Evolutionary conservation across 2,888 invertebrate genomes (phyloP), one percentile per base, ranked within the genome.

Genomic region (Meiosimyza platycephala): DNA sequence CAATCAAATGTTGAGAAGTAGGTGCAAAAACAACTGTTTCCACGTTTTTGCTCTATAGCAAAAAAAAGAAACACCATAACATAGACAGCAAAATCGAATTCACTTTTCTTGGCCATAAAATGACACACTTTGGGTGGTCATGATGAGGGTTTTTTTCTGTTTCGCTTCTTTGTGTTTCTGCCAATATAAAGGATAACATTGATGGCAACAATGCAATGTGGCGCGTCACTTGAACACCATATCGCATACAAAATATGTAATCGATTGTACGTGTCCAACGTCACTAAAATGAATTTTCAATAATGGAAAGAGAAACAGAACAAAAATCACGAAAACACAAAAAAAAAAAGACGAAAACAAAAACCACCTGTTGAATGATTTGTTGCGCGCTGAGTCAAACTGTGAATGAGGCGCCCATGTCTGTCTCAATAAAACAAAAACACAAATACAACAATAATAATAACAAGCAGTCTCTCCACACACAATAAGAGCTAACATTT

Each of bases 181-280:
- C 54, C 50, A n/a, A 64, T 48, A 48, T 28, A 33, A 60, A 33
- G 55, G 47, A 18, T 16, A 28, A 28, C 59, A 54, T n/a, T 54
- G 16, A 16, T 47, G 64, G 48, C 54, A 69, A 48, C 57, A 28
- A 48, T 64, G 13, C 59, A 55, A 15, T 33, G n/a, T 4, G 40
- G 62, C n/a, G 50, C 63, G 66, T 55, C 64, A 18, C 50, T 40
- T 59, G 64, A 64, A 62, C 62, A 70, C 62, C 40, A 28, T 40
- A 40, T 40, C 51, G 59, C 65, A 65, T 50, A 40, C 40, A 40
- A 6, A 68, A 62, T 63, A 57, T 28, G 4, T 76, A 78, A 78
- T 77, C 78, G 76, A 77, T 77, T 76, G 77, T 76, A 78, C 78
- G 78, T 78, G 78, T 76, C 73, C 75, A 66, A 76, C 76, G 76